Evolutionary conservation across 2,797 vertebrate species (phyloP), one percentile per base, ranked within the genome.

Genomic region (Acanthornis magna): DNA sequence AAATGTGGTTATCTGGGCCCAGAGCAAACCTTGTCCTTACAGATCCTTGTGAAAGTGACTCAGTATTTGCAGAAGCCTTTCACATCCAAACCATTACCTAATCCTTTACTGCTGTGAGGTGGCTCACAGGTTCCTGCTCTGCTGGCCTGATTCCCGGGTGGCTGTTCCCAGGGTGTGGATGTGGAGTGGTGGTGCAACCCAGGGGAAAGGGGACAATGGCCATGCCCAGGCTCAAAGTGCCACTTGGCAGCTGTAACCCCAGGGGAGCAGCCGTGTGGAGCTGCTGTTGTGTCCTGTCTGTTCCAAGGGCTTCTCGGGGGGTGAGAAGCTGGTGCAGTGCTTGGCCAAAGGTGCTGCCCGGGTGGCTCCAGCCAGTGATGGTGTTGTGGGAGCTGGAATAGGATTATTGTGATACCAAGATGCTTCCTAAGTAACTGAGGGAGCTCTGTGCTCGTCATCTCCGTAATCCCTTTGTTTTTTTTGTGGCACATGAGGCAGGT

Each of bases 21-120:
- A 19, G 65, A 65, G 45, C 76, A 89, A 71, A 90, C 92, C 96
- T 88, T 74, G 65, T 79, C 85, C 85, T 89, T 43, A 26, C 40
- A 67, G 22, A 36, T 13, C 5, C 61, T 30, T 43, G 34, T 75
- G 77, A 54, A 67, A 75, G 26, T 92, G 88, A 92, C 70, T 94
- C 80, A 21, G 42, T 93, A 29, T 94, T 94, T 89, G 77, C 91
- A 90, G 92, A 94, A 95, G 40, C 66, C 55, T 81, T 91, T 84
- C 66, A 16, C 10, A 8, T 75, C 71, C 80, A 68, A 81, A 32
- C 54, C 51, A 43, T 88, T 50, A 81, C 74, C 88, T 88, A 42
- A 93, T 77, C 79, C 79, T 14, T 45, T 23, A 47, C 43, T 74
- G 34, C 48, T 0, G 0, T 38, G 73, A 63, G 73, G 91, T 42